Conservation (phyloP, 2,113 vertebrate species). For the Pterocles orientalis region DNA sequence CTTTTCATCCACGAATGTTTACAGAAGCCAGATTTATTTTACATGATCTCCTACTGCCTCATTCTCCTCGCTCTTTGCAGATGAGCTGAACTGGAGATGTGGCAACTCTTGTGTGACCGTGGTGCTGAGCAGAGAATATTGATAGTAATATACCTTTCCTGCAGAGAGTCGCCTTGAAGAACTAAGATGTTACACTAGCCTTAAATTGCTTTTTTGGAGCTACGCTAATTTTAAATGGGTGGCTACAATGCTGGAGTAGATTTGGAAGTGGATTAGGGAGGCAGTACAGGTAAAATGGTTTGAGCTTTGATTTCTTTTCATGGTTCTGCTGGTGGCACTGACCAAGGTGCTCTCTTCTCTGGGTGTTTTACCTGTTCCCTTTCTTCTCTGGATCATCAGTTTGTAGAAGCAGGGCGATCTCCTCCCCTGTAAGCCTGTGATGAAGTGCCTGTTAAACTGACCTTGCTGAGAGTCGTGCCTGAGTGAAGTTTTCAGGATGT, state of each 20-base stretch:
- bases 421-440: neutral
- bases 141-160: neutral
- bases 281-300: neutral
- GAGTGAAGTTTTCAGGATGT: neutral
- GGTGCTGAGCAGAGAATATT: neutral
- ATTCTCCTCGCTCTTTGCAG: neutral
- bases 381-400: neutral
- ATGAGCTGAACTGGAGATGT: neutral
- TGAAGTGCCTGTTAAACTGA: neutral
- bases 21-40: neutral
- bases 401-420: neutral
- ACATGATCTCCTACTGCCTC: neutral
- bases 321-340: neutral
- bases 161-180: neutral
- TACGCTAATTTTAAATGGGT: neutral
- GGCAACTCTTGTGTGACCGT: neutral
- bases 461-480: neutral
- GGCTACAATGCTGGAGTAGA: neutral
- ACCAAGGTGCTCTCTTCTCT: neutral
- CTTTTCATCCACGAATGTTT: neutral
- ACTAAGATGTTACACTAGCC: neutral
- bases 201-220: neutral
- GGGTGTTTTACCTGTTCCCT: neutral
- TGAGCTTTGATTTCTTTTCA: neutral
- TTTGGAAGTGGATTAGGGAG: neutral